phyloP scores from a whole-genome alignment of 2,888 invertebrate species.

The Limnephilus lunatus region DNA sequence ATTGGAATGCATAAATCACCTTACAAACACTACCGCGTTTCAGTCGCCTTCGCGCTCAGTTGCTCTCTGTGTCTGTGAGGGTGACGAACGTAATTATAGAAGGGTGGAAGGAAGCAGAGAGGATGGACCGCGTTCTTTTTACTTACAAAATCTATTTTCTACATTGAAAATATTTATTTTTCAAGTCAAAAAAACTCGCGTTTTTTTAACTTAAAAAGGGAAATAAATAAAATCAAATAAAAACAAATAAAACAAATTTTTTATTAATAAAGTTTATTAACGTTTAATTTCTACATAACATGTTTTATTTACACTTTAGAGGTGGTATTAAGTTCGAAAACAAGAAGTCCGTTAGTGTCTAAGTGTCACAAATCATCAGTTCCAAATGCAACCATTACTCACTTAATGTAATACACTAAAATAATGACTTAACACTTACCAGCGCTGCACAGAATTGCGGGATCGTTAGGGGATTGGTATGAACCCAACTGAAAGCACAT shows the following conservation, averaged over 20 bases:
- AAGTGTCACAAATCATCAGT: slow-evolving; percentile 49
- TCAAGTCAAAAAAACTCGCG: too few species aligned
- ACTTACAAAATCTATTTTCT: too few species aligned
- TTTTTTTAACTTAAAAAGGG: too few species aligned
- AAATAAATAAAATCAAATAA: not conserved
- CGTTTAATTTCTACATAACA: slow-evolving; percentile 26
- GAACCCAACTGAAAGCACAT: slow-evolving; percentile 55
- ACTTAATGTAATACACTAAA: slow-evolving; percentile 56
- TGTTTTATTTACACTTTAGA: slow-evolving; percentile 46
- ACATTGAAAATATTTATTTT: too few species aligned
- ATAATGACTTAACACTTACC: slow-evolving; percentile 55
- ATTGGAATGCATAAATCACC: too few species aligned
- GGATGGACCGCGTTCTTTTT: too few species aligned
- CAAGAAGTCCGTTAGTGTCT: slow-evolving; percentile 47
- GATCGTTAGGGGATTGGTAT: not conserved
- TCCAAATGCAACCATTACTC: slow-evolving; percentile 55
- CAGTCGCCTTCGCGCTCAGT: too few species aligned
- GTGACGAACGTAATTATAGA: too few species aligned
- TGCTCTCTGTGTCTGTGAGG: too few species aligned
- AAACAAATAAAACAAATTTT: slow-evolving; percentile 40
- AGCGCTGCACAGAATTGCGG: not conserved
- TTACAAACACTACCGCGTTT: too few species aligned
- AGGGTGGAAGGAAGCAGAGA: too few species aligned
- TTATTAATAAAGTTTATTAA: slow-evolving; percentile 43
- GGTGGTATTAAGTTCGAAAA: slow-evolving; percentile 9